A percentile compares a stretch with the other conserved stretches of the same genome.
These are phyloP conservation scores for Drosophila prostipennis DNA, from an alignment of 2,888 invertebrate species.

Conservation along the genomic window DNA sequence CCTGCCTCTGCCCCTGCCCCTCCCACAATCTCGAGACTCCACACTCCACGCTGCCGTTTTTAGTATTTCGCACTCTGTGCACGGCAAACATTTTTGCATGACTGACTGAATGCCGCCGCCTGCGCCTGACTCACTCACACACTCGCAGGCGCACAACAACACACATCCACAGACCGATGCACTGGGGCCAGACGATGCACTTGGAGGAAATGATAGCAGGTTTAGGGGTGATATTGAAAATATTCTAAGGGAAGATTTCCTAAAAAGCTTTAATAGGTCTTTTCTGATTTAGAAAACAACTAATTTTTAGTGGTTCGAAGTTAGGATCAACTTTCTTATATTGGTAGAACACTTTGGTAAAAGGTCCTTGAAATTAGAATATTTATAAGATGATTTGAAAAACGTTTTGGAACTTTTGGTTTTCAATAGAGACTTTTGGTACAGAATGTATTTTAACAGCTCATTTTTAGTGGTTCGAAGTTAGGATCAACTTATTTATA, in stretches of 20 bases:
- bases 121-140: slow-evolving; percentile 69
- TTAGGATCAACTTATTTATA: too few relatives aligned
- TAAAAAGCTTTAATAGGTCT: too few relatives aligned
- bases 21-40: slow-evolving; percentile 14
- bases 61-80: slow-evolving; percentile 75
- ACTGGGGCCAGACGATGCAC: slow-evolving; percentile 47
- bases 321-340: neutral
- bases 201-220: slow-evolving; percentile 16
- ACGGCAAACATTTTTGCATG: slow-evolving; percentile 62
- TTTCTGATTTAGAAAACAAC: too few relatives aligned
- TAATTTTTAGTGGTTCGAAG: neutral
- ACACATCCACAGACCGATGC: slow-evolving; percentile 23
- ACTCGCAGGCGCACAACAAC: slow-evolving; percentile 7
- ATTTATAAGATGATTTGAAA: too few relatives aligned
- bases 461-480: too few relatives aligned
- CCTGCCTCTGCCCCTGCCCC: neutral
- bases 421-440: too few relatives aligned
- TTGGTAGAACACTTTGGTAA: too few relatives aligned
- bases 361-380: too few relatives aligned
- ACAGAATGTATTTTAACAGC: too few relatives aligned
- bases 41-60: slow-evolving; percentile 63
- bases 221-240: neutral
- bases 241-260: neutral
- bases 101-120: slow-evolving; percentile 68
- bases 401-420: too few relatives aligned